Evolutionary conservation across 2,113 vertebrate genomes (phyloP).

Genomic region (Loxodonta africana): DNA sequence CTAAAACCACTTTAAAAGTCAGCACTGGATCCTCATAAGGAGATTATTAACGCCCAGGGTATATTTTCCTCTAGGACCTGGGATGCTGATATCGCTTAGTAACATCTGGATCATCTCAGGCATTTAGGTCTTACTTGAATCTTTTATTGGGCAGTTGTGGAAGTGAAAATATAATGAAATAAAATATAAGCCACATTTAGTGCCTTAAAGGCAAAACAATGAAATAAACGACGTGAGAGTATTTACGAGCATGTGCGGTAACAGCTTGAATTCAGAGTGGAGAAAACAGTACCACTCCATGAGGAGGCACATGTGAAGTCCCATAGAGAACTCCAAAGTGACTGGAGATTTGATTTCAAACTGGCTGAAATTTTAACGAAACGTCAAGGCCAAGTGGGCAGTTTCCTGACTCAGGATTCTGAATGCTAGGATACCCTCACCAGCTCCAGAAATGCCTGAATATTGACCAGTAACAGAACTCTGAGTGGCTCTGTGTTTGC

Average conservation of each 20-base stretch:
- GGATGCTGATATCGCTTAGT: not conserved
- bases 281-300: not conserved
- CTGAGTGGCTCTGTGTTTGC: not conserved
- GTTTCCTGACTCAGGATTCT: not conserved
- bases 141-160: slow-evolving; percentile 22
- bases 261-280: not conserved
- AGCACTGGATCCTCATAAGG: not conserved
- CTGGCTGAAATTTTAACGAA: not conserved
- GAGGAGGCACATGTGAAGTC: not conserved
- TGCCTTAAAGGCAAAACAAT: not conserved
- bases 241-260: not conserved
- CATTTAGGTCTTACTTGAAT: slow-evolving; percentile 35
- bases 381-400: not conserved
- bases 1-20: slow-evolving; percentile 9
- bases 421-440: not conserved
- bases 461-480: not conserved
- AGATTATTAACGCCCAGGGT: not conserved
- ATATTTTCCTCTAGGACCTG: not conserved
- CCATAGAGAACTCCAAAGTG: not conserved
- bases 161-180: slow-evolving; percentile 59
- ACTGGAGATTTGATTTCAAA: not conserved
- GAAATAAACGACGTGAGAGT: not conserved
- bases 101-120: slow-evolving; percentile 28
- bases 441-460: not conserved
- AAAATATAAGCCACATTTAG: not conserved